These are phyloP conservation scores for Melanotaenia parkinsoni DNA, from an alignment of 2,797 vertebrate genomes.

Conservation along the genomic window DNA sequence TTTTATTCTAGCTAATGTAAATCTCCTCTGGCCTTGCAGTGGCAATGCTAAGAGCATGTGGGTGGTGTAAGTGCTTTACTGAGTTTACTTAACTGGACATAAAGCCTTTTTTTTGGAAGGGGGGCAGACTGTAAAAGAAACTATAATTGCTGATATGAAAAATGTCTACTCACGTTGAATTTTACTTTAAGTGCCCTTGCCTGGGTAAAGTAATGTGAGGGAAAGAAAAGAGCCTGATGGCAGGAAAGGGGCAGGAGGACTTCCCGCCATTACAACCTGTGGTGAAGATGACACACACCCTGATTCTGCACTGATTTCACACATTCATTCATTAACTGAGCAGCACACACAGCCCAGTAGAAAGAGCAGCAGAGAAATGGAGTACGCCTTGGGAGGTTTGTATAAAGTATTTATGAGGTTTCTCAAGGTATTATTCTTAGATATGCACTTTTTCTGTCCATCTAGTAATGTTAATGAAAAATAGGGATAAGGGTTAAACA, in stretches of 20 bases:
- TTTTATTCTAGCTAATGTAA: not conserved
- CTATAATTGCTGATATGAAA: slow-evolving; percentile 18
- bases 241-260: slow-evolving; percentile 60
- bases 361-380: slow-evolving; percentile 44
- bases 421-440: slow-evolving; percentile 4
- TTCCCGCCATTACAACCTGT: slow-evolving; percentile 56
- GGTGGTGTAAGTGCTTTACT: not conserved
- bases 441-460: not conserved
- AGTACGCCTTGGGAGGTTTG: slow-evolving; percentile 18
- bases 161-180: slow-evolving; percentile 11
- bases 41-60: not conserved
- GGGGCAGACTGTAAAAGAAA: slow-evolving; percentile 6
- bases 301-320: slow-evolving; percentile 67
- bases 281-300: slow-evolving; percentile 54
- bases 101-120: not conserved
- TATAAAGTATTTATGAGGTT: slow-evolving; percentile 9
- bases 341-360: slow-evolving; percentile 31
- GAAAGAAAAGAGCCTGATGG: slow-evolving; percentile 37
- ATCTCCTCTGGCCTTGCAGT: not conserved
- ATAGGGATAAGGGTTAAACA: not conserved
- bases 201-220: slow-evolving; percentile 18
- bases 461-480: not conserved
- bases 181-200: slow-evolving; percentile 15
- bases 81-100: not conserved
- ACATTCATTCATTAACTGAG: slow-evolving; percentile 61